Evolutionary conservation across 2,797 vertebrate genomes (phyloP), one percentile per base, ranked within the genome.

Genomic region (Enteromius argenteus): DNA sequence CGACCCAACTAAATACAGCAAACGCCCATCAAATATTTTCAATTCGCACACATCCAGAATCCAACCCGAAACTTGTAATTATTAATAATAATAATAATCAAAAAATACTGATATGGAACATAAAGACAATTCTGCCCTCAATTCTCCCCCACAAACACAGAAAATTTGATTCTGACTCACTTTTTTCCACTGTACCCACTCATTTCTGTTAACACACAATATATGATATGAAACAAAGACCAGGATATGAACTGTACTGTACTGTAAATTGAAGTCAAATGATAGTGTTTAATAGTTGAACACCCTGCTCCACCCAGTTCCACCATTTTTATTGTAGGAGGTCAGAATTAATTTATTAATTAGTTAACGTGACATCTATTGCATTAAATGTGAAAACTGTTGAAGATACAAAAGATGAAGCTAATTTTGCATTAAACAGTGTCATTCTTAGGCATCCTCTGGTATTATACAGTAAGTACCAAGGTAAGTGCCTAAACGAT

Each of bases 111-210:
- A 80, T 80, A 73, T 69, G 42, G 66, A 27, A 80, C 51, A 86
- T 49, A 79, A 68, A 79, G 68, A 51, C 44, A 51, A 49, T 32
- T 27, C 11, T 80, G 32, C 13, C 83, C 32, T 49, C 69, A 32
- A 14, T 81, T 11, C 60, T 81, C 84, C 32, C 60, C 51, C 19
- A 72, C 73, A 30, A 72, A 23, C 75, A 30, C 53, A 51, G 46
- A 3, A 64, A 27, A 71, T 84, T 69, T 86, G 75, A 64, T 69
- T 87, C 51, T 87, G 86, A 89, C 72, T 88, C 72, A 81, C 60
- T 79, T 73, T 58, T 76, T 74, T 79, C 81, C 82, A 81, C 17
- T 68, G 32, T 67, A 30, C 37, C 84, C 78, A 74, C 72, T 74
- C 64, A 82, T 82, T 88, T 87, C 58, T 77, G 19, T 73, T 13